Conservation (phyloP, 2,888 invertebrate species). For the Plebejus argus region DNA sequence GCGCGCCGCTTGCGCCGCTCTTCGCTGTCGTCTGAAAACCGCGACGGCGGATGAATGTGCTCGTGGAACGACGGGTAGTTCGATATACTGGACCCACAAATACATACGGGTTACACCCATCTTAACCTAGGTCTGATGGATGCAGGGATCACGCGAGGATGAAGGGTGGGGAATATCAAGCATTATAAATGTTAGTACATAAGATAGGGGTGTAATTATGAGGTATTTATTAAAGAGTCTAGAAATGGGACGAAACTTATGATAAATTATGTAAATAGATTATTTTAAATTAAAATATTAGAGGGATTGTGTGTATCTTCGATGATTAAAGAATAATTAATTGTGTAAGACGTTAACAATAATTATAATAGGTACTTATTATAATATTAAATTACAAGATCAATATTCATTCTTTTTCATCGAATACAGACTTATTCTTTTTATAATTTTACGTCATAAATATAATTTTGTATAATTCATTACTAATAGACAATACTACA, state of each 20-base stretch:
- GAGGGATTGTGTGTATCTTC: not conserved
- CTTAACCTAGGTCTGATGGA: constrained; percentile 25
- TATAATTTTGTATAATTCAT: not conserved
- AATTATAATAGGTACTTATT: no score
- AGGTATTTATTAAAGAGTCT: not conserved
- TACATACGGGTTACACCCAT: constrained; percentile 36
- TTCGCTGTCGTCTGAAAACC: constrained; percentile 90
- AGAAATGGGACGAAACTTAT: not conserved
- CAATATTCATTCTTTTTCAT: not conserved
- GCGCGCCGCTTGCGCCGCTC: constrained; percentile 64
- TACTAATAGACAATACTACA: not conserved
- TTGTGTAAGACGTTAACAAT: not conserved
- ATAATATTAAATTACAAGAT: not conserved
- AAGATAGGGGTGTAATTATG: not conserved
- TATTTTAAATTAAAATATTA: not conserved
- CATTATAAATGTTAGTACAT: not conserved
- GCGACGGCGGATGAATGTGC: constrained; percentile 91
- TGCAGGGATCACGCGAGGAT: not conserved
- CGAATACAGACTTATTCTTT: not conserved
- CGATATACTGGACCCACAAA: constrained; percentile 83
- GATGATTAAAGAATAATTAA: not conserved
- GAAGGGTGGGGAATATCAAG: constrained; percentile 13
- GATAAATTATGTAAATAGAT: not conserved
- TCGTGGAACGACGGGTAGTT: constrained; percentile 91
- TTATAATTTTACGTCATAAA: not conserved